Evolutionary conservation across 1,140 invertebrate genomes (phyloP), one percentile per base, ranked within the genome.

Genomic region (Wasmannia auropunctata): DNA sequence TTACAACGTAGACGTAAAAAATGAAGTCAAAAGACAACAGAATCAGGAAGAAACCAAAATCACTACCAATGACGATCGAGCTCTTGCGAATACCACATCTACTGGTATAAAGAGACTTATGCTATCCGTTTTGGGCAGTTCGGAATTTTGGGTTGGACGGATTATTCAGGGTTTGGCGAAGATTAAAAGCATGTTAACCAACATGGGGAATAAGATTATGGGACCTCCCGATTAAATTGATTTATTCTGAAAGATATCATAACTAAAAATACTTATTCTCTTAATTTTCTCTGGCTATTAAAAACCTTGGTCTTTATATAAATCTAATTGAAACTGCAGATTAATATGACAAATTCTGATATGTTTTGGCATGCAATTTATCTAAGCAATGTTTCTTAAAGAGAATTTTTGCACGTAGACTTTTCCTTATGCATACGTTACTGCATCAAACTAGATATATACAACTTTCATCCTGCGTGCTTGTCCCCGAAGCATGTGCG

Each of bases 21-120:
- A 94, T 63, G 95, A 96, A 74, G 93, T 95, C 0, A 96, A 96
- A 60, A 92, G 94, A 28, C 94, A 87, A 49, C 8, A 88, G 43
- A 69, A 65, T 7, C 92, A 70, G 46, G 1, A 84, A 4, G 49
- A 67, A 40, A 92, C 93, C 19, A 92, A 46, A 14, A 87, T 34
- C 2, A 86, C 72, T 5, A 62, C 63, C 0, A 91, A 6, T 90
- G 92, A 54, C 92, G 93, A 81, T 63, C 93, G 72, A 87, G 93
- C 87, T 92, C 91, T 89, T 72, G 91, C 72, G 1, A 28, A 86
- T 0, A 54, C 88, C 0, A 83, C 90, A 5, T 79, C 88, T 8
- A 93, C 88, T 54, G 94, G 94, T 95, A 94, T 93, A 91, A 90
- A 93, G 40, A 93, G 85, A 90, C 92, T 94, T 81, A 91, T 95